Conservation (phyloP, 2,888 invertebrate species). For the Cheilosia vulpina region DNA sequence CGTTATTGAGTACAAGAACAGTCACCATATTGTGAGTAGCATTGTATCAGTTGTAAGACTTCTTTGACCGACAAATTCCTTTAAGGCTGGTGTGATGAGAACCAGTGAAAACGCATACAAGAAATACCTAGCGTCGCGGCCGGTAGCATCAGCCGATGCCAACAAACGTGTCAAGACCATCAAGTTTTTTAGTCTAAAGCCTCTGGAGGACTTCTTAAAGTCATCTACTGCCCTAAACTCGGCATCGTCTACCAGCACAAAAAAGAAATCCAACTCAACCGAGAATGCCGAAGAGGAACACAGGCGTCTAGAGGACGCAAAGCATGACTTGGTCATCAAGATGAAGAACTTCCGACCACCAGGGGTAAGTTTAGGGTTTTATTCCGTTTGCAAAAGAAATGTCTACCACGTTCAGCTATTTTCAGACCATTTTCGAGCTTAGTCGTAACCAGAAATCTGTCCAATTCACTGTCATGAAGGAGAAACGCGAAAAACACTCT, state of each 20-base stretch:
- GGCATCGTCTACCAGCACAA: slow-evolving; percentile 80
- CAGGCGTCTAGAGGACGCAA: slow-evolving; percentile 79
- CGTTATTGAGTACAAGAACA: slow-evolving; percentile 89
- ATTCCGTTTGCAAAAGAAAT: not conserved
- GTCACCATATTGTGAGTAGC: slow-evolving; percentile 89
- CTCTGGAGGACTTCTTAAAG: slow-evolving; percentile 80
- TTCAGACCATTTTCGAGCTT: slow-evolving; percentile 96
- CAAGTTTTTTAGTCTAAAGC: slow-evolving; percentile 86
- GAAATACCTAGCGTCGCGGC: slow-evolving; percentile 94
- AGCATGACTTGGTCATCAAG: slow-evolving; percentile 80
- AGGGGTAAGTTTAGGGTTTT: slow-evolving; percentile 78
- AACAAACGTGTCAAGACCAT: slow-evolving; percentile 92
- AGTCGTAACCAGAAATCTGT: slow-evolving; percentile 91
- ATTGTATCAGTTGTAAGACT: not conserved
- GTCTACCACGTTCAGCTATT: slow-evolving; percentile 67
- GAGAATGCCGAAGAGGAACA: slow-evolving; percentile 78
- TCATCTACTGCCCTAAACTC: slow-evolving; percentile 81
- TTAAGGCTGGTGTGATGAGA: slow-evolving; percentile 87
- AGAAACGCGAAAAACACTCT: slow-evolving; percentile 90
- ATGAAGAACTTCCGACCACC: slow-evolving; percentile 82
- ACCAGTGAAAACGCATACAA: slow-evolving; percentile 95
- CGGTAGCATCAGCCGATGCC: slow-evolving; percentile 94
- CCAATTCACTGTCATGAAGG: slow-evolving; percentile 93
- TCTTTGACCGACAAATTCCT: slow-evolving; percentile 55
- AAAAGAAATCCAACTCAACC: slow-evolving; percentile 85